A percentile compares a stretch with the other conserved stretches of the same genome.
phyloP scores from a whole-genome alignment of 2,888 invertebrate genomes.

The Clusia tigrina region DNA sequence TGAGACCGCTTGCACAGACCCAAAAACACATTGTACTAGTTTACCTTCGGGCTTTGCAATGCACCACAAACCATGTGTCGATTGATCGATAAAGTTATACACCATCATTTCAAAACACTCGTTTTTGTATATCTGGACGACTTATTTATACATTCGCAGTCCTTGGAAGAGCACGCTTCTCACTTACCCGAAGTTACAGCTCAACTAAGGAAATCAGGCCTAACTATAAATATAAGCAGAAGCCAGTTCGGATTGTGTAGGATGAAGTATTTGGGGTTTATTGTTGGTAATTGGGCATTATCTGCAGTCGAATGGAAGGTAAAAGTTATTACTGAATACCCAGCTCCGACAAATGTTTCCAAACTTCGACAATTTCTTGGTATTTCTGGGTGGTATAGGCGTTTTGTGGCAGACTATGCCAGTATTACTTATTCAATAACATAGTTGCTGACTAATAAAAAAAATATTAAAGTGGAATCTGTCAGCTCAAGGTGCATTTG shows the following conservation, averaged over 20 bases:
- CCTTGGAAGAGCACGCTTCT: conserved; percentile 11
- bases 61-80: conserved; percentile 29
- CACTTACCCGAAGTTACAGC: conserved; percentile 11
- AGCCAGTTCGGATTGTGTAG: conserved; percentile 25
- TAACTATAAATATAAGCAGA: conserved; percentile 28
- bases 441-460: too few species aligned
- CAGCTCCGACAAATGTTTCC: too few species aligned
- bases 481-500: too few species aligned
- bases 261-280: conserved; percentile 21
- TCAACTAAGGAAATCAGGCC: conserved; percentile 15
- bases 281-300: conserved; percentile 25
- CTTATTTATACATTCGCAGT: conserved; percentile 13
- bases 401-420: too few species aligned
- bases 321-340: conserved; percentile 15
- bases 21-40: conserved; percentile 24
- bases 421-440: too few species aligned
- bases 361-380: too few species aligned
- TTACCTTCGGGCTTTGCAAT: conserved; percentile 26
- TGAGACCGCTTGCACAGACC: conserved; percentile 42
- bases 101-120: conserved; percentile 6
- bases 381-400: too few species aligned
- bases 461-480: too few species aligned
- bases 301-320: conserved; percentile 26
- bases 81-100: conserved; percentile 28
- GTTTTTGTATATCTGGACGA: conserved; percentile 30